Evolutionary conservation across 2,797 vertebrate species (phyloP).

Genomic region (Eutrigla gurnardus): DNA sequence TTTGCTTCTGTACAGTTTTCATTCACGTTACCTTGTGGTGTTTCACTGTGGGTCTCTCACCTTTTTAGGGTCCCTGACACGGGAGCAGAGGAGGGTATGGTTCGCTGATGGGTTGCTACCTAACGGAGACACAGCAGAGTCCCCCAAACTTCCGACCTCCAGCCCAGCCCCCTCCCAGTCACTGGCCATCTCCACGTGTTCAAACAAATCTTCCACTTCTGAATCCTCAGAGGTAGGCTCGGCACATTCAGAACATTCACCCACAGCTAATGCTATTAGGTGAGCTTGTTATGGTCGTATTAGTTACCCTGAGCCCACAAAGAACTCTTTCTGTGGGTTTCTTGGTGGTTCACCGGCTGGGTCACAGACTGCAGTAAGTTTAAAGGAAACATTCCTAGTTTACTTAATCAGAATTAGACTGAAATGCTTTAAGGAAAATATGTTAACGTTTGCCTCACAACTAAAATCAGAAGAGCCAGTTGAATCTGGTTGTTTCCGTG

Average conservation of each 20-base stretch:
- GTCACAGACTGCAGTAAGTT: conserved; percentile 25
- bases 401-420: conserved; percentile 43
- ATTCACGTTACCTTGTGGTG: not conserved
- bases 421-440: conserved; percentile 29
- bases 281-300: conserved; percentile 26
- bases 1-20: not conserved
- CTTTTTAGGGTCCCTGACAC: conserved; percentile 82
- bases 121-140: conserved; percentile 93
- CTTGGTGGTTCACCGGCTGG: conserved; percentile 19
- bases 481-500: conserved; percentile 29
- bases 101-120: conserved; percentile 97
- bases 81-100: conserved; percentile 97
- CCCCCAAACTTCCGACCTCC: conserved; percentile 87
- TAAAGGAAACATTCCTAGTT: conserved; percentile 36
- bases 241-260: conserved; percentile 10
- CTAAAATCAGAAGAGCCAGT: conserved; percentile 9
- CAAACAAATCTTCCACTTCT: conserved; percentile 86
- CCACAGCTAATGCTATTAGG: conserved; percentile 40
- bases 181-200: conserved; percentile 85
- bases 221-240: conserved; percentile 87
- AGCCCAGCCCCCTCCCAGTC: conserved; percentile 86
- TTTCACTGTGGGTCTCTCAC: not conserved
- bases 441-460: conserved; percentile 1
- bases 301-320: conserved; percentile 33
- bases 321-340: conserved; percentile 45